Percentiles rank a stretch among this genome's conserved stretches.
Conservation (phyloP, 1,140 invertebrate genomes). For the Dermatophagoides farinae region DNA sequence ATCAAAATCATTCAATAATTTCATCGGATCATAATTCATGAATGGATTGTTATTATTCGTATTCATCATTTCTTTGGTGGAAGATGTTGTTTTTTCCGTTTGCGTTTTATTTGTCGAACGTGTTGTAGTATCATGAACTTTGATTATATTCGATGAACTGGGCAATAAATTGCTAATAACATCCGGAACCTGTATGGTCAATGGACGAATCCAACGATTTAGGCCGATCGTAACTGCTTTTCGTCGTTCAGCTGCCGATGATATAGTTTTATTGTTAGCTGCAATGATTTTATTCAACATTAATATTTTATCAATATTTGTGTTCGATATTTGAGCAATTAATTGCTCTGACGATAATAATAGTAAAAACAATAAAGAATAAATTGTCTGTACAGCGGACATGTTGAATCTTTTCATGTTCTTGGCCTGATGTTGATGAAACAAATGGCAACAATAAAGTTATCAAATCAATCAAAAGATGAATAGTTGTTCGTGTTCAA, state of each 20-base stretch:
- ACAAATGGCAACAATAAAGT: no score
- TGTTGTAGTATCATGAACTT: background rate
- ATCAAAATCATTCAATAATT: background rate
- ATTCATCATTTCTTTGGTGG: background rate
- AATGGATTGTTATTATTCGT: background rate
- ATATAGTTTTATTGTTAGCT: no score
- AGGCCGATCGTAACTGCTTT: slow-evolving; percentile 2
- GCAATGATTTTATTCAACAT: no score
- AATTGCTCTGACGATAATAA: no score
- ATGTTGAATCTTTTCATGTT: no score
- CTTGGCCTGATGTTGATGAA: no score
- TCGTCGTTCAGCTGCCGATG: background rate
- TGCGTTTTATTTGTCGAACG: background rate
- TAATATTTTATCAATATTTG: no score
- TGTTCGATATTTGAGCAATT: no score
- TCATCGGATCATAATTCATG: background rate
- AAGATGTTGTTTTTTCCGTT: background rate
- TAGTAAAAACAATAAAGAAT: no score
- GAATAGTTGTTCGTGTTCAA: no score
- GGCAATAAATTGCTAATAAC: slow-evolving; percentile 4
- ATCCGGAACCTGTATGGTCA: slow-evolving; percentile 2
- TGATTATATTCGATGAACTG: background rate
- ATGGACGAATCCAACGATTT: slow-evolving; percentile 1
- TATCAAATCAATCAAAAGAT: no score
- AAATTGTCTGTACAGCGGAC: no score